Evolutionary conservation across 2,113 vertebrate species (phyloP).

Genomic region (Coryphaenoides rupestris): DNA sequence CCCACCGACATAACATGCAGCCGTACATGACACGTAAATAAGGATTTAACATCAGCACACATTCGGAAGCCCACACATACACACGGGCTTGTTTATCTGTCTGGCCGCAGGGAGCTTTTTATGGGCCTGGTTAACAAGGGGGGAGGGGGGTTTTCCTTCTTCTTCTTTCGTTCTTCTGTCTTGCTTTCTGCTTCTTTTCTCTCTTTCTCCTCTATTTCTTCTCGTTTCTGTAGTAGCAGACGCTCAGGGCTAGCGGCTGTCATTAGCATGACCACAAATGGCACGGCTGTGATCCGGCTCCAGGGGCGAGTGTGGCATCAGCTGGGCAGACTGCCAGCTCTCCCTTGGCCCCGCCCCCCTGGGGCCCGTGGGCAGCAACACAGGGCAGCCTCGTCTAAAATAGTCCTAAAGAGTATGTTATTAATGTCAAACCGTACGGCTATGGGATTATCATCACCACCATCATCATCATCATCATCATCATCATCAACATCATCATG

Average conservation of each 20-base stretch:
- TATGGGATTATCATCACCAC: conserved; percentile 43
- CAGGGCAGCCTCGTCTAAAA: conserved; percentile 36
- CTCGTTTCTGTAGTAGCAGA: conserved; percentile 29
- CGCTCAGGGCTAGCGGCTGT: conserved; percentile 44
- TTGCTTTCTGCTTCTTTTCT: too few relatives aligned
- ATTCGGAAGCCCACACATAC: not conserved
- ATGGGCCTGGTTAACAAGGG: conserved; percentile 53
- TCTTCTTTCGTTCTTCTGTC: too few relatives aligned
- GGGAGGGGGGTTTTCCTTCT: too few relatives aligned
- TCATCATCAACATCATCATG: conserved; percentile 10
- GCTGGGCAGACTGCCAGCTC: conserved; percentile 22
- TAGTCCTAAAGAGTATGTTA: conserved; percentile 47
- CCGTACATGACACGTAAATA: conserved; percentile 1
- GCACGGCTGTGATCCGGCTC: conserved; percentile 9
- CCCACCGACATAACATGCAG: conserved; percentile 32
- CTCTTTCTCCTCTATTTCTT: too few relatives aligned
- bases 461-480: not conserved
- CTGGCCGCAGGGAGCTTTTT: conserved; percentile 66
- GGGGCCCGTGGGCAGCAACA: conserved; percentile 29
- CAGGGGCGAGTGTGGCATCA: conserved; percentile 38
- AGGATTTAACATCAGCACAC: not conserved
- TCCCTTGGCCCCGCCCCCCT: conserved; percentile 18
- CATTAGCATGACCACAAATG: conserved; percentile 57
- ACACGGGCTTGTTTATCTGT: conserved; percentile 40
- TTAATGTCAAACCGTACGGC: conserved; percentile 57